Evolutionary conservation across 2,113 vertebrate species (phyloP), one percentile per base, ranked within the genome.

Genomic region (Himantopus leucocephalus): DNA sequence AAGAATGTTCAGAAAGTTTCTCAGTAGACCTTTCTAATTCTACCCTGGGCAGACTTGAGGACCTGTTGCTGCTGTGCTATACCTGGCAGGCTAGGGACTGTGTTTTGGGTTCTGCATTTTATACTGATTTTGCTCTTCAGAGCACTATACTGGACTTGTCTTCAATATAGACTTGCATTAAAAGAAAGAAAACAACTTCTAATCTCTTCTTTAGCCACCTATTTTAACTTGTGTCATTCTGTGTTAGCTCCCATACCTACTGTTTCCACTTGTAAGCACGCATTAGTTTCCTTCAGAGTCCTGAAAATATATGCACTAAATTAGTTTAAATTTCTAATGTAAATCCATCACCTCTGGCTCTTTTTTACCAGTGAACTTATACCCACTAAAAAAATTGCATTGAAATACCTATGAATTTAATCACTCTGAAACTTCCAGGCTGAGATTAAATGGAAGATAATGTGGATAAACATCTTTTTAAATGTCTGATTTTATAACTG

Each of bases 1-100:
- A 71, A 53, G 64, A 95, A 81, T 62, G 66, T 68, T 92, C 21
- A 85, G 60, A n/a, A 94, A 30, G 34, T 62, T 85, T 88, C 47
- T 84, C 14, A 24, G 53, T 53, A 67, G 73, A 84, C 43, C 12
- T 27, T 91, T 83, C 17, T 56, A 55, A 30, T 68, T 86, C 12
- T 72, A 2, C 23, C 82, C 26, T 55, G 41, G 24, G 20, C 27
- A 32, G 13, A 7, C 37, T 76, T 53, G 50, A 71, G 26, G 30
- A 47, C 37, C 39, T 88, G 12, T 56, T 85, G 68, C 29, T 90
- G 22, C 58, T 83, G 18, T 90, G 18, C 56, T 81, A 3, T 81
- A 59, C 22, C 26, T 80, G 45, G 15, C n/a, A 74, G 50, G 29
- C 2, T 74, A 50, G 32, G 27, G 9, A 56, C 41, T 80, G 39